phyloP scores from a whole-genome alignment of 1,140 invertebrate genomes.

The Rhysida immarginata region DNA sequence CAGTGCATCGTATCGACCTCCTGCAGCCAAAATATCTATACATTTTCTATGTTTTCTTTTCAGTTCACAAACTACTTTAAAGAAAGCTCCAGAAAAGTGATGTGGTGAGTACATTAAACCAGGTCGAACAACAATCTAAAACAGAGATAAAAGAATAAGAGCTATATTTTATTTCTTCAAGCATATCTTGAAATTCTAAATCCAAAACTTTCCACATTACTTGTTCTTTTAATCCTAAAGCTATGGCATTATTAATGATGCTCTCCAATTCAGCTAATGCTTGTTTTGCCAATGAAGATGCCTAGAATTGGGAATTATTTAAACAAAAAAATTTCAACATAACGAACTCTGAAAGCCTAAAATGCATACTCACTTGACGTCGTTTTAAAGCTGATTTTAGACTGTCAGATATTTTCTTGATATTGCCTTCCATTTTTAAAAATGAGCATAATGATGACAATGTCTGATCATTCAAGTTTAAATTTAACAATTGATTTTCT shows the following conservation, averaged over 20 bases:
- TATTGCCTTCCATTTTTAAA: slow-evolving; percentile 50
- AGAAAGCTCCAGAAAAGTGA: slow-evolving; percentile 53
- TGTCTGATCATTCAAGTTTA: slow-evolving; percentile 50
- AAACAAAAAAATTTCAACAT: too few relatives aligned
- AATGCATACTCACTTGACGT: too few relatives aligned
- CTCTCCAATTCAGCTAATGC: slow-evolving; percentile 55
- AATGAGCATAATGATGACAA: slow-evolving; percentile 50
- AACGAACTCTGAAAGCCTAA: too few relatives aligned
- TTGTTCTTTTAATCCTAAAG: slow-evolving; percentile 56
- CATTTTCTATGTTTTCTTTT: slow-evolving; percentile 39
- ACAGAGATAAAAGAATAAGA: too few relatives aligned
- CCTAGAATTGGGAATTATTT: too few relatives aligned
- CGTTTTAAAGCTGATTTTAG: slow-evolving; percentile 21
- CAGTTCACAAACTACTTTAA: slow-evolving; percentile 47
- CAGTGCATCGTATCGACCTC: slow-evolving; percentile 41
- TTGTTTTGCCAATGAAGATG: slow-evolving; percentile 44
- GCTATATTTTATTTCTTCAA: too few relatives aligned
- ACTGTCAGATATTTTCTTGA: slow-evolving; percentile 44
- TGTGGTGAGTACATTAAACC: slow-evolving; percentile 45
- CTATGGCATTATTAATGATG: slow-evolving; percentile 47
- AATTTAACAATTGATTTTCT: slow-evolving; percentile 49
- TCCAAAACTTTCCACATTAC: too few relatives aligned
- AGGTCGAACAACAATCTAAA: slow-evolving; percentile 40
- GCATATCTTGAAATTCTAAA: too few relatives aligned
- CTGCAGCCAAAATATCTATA: slow-evolving; percentile 46